These are phyloP conservation scores for Sebastes taczanowskii DNA, from an alignment of 2,797 vertebrate genomes.

Conservation along the genomic window DNA sequence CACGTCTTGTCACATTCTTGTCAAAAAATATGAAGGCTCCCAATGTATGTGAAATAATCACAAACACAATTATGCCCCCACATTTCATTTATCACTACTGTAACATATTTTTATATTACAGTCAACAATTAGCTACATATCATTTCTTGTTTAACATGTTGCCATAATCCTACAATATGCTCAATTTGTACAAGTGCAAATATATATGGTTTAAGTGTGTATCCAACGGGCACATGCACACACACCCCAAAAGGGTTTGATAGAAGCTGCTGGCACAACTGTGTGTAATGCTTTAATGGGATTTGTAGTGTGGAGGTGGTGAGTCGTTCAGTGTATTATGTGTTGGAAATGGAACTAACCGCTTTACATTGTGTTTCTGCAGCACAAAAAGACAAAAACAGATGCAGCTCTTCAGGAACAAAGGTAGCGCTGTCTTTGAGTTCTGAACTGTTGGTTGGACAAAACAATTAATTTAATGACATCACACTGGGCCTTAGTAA, in stretches of 20 bases:
- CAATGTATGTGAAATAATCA: neutral
- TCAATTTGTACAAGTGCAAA: neutral
- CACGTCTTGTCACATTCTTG: neutral
- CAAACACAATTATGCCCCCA: neutral
- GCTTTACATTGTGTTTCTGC: slow-evolving; percentile 31
- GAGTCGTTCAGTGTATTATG: slow-evolving; percentile 48
- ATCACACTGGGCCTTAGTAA: neutral
- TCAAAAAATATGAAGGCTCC: neutral
- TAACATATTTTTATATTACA: neutral
- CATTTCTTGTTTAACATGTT: neutral
- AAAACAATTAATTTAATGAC: neutral
- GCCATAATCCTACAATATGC: neutral
- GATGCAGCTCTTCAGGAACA: slow-evolving; percentile 32
- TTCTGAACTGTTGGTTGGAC: neutral
- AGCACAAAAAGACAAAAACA: slow-evolving; percentile 4
- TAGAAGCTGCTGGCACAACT: slow-evolving; percentile 28
- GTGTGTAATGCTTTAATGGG: slow-evolving; percentile 63
- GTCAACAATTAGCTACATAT: neutral
- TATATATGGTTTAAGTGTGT: neutral
- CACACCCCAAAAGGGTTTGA: neutral
- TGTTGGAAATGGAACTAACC: slow-evolving; percentile 41
- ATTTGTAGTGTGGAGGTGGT: slow-evolving; percentile 64
- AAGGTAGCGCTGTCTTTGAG: neutral
- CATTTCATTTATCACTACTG: neutral
- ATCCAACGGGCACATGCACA: neutral